Base-by-base conservation (phyloP, 2,888 invertebrate species). In the Eugnorisma glareosa region DNA sequence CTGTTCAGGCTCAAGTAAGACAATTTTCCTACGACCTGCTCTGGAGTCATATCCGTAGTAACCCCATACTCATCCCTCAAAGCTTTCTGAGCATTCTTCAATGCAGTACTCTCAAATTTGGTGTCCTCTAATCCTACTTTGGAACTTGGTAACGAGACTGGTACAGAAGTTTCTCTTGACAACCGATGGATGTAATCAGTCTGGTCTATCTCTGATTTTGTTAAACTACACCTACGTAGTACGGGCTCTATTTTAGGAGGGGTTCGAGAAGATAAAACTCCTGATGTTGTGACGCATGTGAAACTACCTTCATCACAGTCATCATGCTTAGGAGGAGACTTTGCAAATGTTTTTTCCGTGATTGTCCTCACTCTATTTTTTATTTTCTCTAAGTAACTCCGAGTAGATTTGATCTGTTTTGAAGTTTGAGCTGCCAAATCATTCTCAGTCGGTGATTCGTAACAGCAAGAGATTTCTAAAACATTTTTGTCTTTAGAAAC, bases 211-310 rank as follows among this genome's bases (percentile, higher is more conserved):
- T 98, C 98, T 0, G 98, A 98, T 90, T 98, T 98, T 0, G 97
- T 97, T 82, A 98, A 91, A 88, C 97, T 97, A 82, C 97, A 97
- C 24, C 97, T 95, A 83, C 97, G 94, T 43, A 92, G 89, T 0
- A 90, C 88, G 0, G 94, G 94, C 67, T 91, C 97, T 37, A 81
- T 89, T 93, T 95, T 94, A 0, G 90, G 80, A 1, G 92, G 91
- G 64, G 89, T 94, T 83, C 97, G 97, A 8, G 97, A 97, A 83
- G 97, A 97, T 83, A 98, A 93, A 15, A 98, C 97, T 1, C 98
- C 98, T 68, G 98, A 98, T 0, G 98, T 98, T 4, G 98, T 98
- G 0, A 98, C 98, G 0, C 98, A 98, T 24, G 98, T 98, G 77
- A 98, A 97, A 82, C 97, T 97, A 18, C 98, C 98, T 67, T 97